A percentile compares a stretch with the other conserved stretches of the same genome.
Evolutionary conservation across 2,113 vertebrate genomes (phyloP).

Genomic region (Notechis scutatus): DNA sequence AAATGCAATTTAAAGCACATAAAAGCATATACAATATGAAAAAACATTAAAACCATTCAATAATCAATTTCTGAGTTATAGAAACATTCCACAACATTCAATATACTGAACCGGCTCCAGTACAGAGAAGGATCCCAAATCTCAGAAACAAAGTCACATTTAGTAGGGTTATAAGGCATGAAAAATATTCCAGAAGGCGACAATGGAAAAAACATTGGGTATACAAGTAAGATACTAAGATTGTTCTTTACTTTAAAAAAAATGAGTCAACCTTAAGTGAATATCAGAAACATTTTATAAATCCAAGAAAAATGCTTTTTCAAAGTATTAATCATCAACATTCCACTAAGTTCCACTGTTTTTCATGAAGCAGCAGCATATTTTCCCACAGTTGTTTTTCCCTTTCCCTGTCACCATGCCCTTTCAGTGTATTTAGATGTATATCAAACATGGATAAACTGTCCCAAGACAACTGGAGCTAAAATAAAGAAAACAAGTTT

Average conservation of each 20-base stretch:
- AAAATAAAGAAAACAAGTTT: conserved; percentile 5
- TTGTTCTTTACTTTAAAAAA: neutral
- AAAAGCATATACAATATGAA: neutral
- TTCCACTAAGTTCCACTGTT: neutral
- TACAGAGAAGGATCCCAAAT: neutral
- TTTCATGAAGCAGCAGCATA: neutral
- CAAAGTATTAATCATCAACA: neutral
- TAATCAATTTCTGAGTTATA: neutral
- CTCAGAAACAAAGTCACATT: neutral
- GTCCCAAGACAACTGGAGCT: neutral
- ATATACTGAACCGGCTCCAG: neutral
- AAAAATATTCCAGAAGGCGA: neutral
- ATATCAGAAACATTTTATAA: neutral
- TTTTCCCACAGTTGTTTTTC: neutral
- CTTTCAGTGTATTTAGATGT: neutral
- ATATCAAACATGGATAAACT: conserved; percentile 16
- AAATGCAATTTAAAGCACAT: neutral
- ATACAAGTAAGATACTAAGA: neutral
- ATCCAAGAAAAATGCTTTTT: neutral
- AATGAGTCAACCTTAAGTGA: neutral
- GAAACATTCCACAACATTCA: neutral
- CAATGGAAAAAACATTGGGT: neutral
- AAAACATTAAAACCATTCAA: neutral
- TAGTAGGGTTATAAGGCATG: neutral
- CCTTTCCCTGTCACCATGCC: too few relatives aligned